Base-by-base conservation (phyloP, 1,140 invertebrate species). In the Camponotus pennsylvanicus region DNA sequence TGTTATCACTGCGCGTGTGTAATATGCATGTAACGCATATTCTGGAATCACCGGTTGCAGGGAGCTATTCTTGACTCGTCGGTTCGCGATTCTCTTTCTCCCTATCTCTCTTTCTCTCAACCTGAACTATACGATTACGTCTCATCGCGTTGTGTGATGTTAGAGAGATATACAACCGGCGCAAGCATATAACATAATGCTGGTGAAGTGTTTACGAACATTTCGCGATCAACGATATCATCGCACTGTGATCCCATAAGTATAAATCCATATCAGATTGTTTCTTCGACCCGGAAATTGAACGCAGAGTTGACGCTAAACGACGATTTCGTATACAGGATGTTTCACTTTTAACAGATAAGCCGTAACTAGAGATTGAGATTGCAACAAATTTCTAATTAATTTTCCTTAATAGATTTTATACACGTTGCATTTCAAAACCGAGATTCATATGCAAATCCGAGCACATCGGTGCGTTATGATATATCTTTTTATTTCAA, bases 11-110 rank as follows among this genome's bases (percentile, higher is more conserved):
- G 83, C 88, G 67, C 73, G 66, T 57, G 76, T 70, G 88, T 67
- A 70, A 87, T 79, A 59, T 89, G 86, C 89, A 55, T 52, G n/a
- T 40, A 79, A 78, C 77, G 88, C 88, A 86, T 89, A 76, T 69
- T 42, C 64, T 59, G 84, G 27, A 83, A 71, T 71, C 67, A 63
- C 57, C 55, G 57, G 88, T 85, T 70, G 80, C 67, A 66, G 69
- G 66, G 55, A 77, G 66, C 75, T 63, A 85, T 79, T 75, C 55
- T 79, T 45, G 77, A 79, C 84, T 37, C 84, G 40, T 86, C 77
- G 77, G 55, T 63, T 80, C 69, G 69, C 79, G 67, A 77, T 21
- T 66, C 55, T 90, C 67, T 67, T 63, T 84, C 40, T 61, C 42
- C 18, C 49, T 18, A 5, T 52, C 49, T 61, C 18, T 57, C 13